Percentiles rank a stretch among this genome's conserved stretches.
Evolutionary conservation across 2,113 vertebrate genomes (phyloP).

Genomic region (Hypomesus transpacificus): DNA sequence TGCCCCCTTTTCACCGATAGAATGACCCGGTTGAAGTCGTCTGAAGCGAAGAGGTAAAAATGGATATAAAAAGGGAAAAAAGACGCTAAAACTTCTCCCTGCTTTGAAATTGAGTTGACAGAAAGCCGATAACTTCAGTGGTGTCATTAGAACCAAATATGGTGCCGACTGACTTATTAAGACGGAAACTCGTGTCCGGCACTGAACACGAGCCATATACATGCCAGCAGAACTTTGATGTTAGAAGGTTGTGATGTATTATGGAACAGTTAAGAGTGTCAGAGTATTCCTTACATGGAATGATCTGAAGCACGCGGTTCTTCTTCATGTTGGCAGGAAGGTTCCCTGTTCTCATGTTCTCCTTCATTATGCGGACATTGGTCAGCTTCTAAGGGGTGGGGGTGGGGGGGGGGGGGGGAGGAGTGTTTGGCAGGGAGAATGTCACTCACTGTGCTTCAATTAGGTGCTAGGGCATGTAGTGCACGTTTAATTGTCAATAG

Average conservation of each 20-base stretch:
- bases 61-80: not conserved
- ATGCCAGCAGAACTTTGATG: conserved; percentile 50
- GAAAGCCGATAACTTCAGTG: conserved; percentile 23
- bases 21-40: conserved; percentile 98
- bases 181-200: conserved; percentile 42
- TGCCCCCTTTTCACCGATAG: conserved; percentile 96
- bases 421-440: not conserved
- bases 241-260: conserved; percentile 59
- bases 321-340: conserved; percentile 98
- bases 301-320: conserved; percentile 97
- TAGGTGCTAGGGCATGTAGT: no score
- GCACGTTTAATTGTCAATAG: no score
- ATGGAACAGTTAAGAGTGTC: conserved; percentile 38
- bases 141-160: conserved; percentile 40
- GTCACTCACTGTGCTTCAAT: no score
- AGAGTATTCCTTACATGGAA: conserved; percentile 84
- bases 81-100: not conserved
- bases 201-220: conserved; percentile 28
- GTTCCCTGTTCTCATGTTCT: conserved; percentile 97
- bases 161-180: conserved; percentile 33
- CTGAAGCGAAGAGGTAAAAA: conserved; percentile 58
- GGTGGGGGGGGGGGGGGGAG: not conserved
- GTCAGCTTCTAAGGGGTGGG: conserved; percentile 83
- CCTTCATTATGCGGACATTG: conserved; percentile 96
- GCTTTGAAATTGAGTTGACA: conserved; percentile 27